Percentiles rank a stretch among this genome's conserved stretches.
phyloP scores from a whole-genome alignment of 2,888 invertebrate species.

The Drosophila mimetica region DNA sequence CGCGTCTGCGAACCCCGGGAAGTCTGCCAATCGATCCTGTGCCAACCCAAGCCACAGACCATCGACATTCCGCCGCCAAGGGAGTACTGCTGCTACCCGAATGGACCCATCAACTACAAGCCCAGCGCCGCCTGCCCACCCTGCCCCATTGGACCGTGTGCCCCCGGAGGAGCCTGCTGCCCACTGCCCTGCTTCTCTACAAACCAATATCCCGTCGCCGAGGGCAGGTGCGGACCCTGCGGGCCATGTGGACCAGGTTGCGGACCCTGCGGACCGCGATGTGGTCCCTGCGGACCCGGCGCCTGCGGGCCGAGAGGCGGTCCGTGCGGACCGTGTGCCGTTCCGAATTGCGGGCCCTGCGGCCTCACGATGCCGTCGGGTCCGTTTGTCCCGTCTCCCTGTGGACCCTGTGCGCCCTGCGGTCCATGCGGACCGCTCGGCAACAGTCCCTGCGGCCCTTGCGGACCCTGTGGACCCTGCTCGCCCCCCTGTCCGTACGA shows the following conservation, averaged over 20 bases:
- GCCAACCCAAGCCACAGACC: slow-evolving; percentile 82
- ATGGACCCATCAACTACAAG: slow-evolving; percentile 80
- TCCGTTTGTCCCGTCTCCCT: slow-evolving; percentile 50
- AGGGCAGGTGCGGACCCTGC: slow-evolving; percentile 51
- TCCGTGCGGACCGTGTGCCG: slow-evolving; percentile 59
- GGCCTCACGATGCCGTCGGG: slow-evolving; percentile 61
- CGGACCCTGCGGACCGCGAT: slow-evolving; percentile 68
- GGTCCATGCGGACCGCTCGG: slow-evolving; percentile 56
- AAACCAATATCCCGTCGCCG: slow-evolving; percentile 46
- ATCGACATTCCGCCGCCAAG: slow-evolving; percentile 81
- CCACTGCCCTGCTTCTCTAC: slow-evolving; percentile 39
- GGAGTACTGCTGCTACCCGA: slow-evolving; percentile 82
- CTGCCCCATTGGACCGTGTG: slow-evolving; percentile 70
- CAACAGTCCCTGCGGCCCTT: slow-evolving; percentile 63
- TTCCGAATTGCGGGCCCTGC: slow-evolving; percentile 57
- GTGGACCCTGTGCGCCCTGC: slow-evolving; percentile 62
- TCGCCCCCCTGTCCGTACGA: slow-evolving; percentile 53
- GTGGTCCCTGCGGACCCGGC: slow-evolving; percentile 65
- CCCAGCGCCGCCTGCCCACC: slow-evolving; percentile 79
- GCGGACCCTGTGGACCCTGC: slow-evolving; percentile 51
- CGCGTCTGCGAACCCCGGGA: slow-evolving; percentile 81
- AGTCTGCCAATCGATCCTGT: slow-evolving; percentile 81
- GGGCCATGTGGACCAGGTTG: slow-evolving; percentile 67
- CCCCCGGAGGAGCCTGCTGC: slow-evolving; percentile 68
- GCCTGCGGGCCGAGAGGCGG: slow-evolving; percentile 57